phyloP scores from a whole-genome alignment of 2,797 vertebrate species.

The Premnoplex brunnescens region DNA sequence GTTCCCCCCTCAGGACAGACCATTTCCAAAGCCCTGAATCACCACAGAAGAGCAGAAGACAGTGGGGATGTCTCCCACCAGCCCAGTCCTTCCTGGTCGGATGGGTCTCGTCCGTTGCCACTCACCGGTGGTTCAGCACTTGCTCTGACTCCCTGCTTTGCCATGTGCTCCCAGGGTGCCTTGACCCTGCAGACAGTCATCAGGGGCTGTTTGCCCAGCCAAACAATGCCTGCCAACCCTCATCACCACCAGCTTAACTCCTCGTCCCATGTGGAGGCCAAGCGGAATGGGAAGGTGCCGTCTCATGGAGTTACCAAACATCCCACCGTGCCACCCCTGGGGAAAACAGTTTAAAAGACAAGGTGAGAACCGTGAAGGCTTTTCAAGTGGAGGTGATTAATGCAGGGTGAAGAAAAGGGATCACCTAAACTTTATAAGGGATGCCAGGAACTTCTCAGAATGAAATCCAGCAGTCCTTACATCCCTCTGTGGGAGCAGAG shows the following conservation, averaged over 20 bases:
- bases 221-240: rapidly evolving
- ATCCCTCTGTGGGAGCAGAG: not conserved
- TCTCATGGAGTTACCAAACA: rapidly evolving
- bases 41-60: not conserved
- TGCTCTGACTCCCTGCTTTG: not conserved
- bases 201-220: rapidly evolving
- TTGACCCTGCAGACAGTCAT: rapidly evolving
- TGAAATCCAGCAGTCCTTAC: not conserved
- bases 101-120: rapidly evolving
- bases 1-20: not conserved
- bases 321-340: rapidly evolving
- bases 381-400: not conserved
- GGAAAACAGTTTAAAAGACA: rapidly evolving
- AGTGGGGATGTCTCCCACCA: not conserved
- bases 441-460: not conserved
- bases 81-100: not conserved
- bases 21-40: not conserved
- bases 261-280: not conserved
- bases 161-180: rapidly evolving
- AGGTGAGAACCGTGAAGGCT: rapidly evolving
- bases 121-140: not conserved
- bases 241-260: not conserved
- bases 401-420: not conserved
- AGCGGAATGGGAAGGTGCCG: rapidly evolving
- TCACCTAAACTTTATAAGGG: not conserved